phyloP scores from a whole-genome alignment of 2,888 invertebrate genomes.

The Emmelina monodactyla region DNA sequence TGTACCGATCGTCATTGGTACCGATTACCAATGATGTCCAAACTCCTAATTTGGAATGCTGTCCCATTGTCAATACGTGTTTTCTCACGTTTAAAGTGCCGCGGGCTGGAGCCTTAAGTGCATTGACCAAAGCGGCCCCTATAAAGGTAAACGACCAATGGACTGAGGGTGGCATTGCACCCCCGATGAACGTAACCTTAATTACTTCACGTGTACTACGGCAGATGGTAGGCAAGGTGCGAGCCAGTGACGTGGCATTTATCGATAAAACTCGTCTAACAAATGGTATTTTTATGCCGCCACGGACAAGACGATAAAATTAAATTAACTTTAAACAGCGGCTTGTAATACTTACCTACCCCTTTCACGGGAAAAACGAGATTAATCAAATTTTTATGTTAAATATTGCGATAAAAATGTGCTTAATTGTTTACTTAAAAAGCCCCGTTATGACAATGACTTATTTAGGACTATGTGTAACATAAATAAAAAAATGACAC shows the following conservation, averaged over 20 bases:
- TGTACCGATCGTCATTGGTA: too few species aligned
- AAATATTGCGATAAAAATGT: background rate
- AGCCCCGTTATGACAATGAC: background rate
- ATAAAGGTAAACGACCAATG: constrained; percentile 54
- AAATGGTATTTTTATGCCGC: background rate
- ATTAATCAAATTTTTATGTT: background rate
- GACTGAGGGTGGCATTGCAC: constrained; percentile 57
- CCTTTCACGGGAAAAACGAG: background rate
- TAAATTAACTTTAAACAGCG: background rate
- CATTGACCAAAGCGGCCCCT: constrained; percentile 51
- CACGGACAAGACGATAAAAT: background rate
- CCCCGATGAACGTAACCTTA: constrained; percentile 50
- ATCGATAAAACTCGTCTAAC: constrained; percentile 32
- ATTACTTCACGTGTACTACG: constrained; percentile 56
- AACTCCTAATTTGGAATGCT: background rate
- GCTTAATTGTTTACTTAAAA: background rate
- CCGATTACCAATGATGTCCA: too few species aligned
- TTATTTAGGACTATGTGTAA: too few species aligned
- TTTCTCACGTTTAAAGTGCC: background rate
- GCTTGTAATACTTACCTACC: background rate
- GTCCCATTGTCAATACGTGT: background rate
- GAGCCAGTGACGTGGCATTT: constrained; percentile 45
- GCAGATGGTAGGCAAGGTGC: constrained; percentile 64
- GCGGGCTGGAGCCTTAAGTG: constrained; percentile 18
- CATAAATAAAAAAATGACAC: too few species aligned